phyloP scores from a whole-genome alignment of 2,797 vertebrate species.

The Poecilia velifera region DNA sequence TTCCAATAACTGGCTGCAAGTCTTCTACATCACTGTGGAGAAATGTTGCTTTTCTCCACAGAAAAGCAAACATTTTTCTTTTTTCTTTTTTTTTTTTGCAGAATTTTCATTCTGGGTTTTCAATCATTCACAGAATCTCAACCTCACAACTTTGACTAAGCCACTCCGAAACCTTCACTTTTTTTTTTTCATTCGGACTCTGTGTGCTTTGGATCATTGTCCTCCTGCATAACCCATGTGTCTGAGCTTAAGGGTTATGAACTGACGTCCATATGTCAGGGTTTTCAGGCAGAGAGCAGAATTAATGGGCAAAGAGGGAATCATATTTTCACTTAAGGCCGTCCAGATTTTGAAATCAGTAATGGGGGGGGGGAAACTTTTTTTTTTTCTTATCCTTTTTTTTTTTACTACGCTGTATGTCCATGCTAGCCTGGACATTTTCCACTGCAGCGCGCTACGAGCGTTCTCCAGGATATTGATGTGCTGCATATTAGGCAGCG shows the following conservation, averaged over 20 bases:
- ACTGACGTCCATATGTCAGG: background rate
- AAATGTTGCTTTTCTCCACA: background rate
- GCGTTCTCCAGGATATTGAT: conserved; percentile 74
- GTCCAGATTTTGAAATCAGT: background rate
- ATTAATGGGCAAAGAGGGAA: background rate
- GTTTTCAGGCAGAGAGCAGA: background rate
- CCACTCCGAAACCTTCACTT: background rate
- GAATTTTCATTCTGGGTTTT: background rate
- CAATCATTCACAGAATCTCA: background rate
- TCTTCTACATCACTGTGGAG: background rate
- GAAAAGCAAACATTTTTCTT: background rate
- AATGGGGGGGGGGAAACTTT: background rate
- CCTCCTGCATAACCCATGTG: background rate
- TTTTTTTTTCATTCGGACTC: background rate
- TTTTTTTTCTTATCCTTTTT: no score
- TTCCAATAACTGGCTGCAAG: background rate
- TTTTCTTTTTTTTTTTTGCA: background rate
- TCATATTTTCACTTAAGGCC: background rate
- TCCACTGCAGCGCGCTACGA: conserved; percentile 65
- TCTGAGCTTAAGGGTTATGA: background rate
- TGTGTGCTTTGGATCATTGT: background rate
- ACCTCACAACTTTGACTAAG: background rate
- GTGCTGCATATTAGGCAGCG: conserved; percentile 69
- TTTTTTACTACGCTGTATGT: conserved; percentile 16
- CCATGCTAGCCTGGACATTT: conserved; percentile 47